Conservation (phyloP, 2,113 vertebrate species). For the Neodon shergylaensis region DNA sequence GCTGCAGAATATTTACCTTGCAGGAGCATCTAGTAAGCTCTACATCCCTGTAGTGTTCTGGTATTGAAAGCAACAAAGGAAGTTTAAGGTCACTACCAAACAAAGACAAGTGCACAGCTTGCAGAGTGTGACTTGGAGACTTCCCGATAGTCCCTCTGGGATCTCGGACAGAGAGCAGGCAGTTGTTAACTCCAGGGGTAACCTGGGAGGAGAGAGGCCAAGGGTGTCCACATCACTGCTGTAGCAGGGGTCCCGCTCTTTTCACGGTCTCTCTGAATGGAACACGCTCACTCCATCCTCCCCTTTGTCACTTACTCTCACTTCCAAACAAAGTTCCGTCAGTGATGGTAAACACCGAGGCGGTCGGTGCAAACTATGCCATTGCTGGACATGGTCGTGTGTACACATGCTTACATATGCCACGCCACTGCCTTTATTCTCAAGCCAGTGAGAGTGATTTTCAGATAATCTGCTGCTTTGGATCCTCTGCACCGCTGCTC, state of each 20-base stretch:
- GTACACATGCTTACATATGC: not conserved
- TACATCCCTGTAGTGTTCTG: not conserved
- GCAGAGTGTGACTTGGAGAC: not conserved
- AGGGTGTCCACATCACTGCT: not conserved
- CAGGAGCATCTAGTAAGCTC: not conserved
- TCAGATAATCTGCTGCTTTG: slow-evolving; percentile 38
- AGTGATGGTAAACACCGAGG: not conserved
- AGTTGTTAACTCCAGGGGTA: not conserved
- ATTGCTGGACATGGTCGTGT: not conserved
- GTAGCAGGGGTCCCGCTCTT: not conserved
- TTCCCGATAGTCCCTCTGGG: not conserved
- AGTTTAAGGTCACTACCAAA: not conserved
- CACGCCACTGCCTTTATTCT: not conserved
- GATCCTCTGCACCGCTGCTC: slow-evolving; percentile 19
- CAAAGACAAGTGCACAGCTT: not conserved
- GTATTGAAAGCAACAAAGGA: not conserved
- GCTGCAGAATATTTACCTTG: not conserved
- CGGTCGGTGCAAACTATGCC: not conserved
- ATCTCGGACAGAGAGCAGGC: not conserved
- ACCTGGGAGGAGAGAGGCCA: not conserved
- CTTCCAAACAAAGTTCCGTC: not conserved
- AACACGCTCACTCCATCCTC: not conserved
- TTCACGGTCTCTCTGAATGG: not conserved
- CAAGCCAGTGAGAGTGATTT: slow-evolving; percentile 28
- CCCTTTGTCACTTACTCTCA: not conserved